Evolutionary conservation across 2,888 invertebrate species (phyloP).

Genomic region (Drosophila vallismaia): DNA sequence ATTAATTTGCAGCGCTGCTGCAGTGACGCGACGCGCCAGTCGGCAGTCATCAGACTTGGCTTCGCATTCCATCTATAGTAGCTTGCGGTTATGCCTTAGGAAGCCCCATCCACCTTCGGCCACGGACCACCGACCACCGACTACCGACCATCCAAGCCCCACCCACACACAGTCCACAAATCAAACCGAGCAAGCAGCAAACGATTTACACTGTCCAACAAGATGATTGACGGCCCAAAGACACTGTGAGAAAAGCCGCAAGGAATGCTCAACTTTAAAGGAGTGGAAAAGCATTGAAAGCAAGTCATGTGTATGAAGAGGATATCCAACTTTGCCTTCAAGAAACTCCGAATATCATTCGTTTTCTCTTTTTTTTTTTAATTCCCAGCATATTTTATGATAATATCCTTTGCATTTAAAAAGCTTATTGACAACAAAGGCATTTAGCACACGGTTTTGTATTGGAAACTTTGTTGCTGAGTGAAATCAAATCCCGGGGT

Average conservation of each 20-base stretch:
- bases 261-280: not conserved
- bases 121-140: not conserved
- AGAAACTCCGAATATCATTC: too few species aligned
- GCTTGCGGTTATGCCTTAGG: constrained; percentile 45
- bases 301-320: too few species aligned
- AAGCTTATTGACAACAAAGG: constrained; percentile 21
- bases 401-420: not conserved
- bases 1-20: constrained; percentile 67
- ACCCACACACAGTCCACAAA: constrained; percentile 45
- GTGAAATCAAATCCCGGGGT: constrained; percentile 52
- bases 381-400: not conserved
- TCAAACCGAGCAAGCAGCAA: constrained; percentile 48
- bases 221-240: constrained; percentile 32
- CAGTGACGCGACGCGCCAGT: constrained; percentile 51
- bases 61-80: constrained; percentile 49
- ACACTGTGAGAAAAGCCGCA: constrained; percentile 2
- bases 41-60: constrained; percentile 50
- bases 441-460: constrained; percentile 4
- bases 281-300: too few species aligned
- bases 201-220: constrained; percentile 44
- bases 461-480: constrained; percentile 56
- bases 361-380: not conserved
- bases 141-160: constrained; percentile 1
- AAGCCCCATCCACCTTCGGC: constrained; percentile 5
- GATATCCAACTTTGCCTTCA: too few species aligned